phyloP scores from a whole-genome alignment of 2,888 invertebrate species.

The Galeopsomyia nigrocyanea region DNA sequence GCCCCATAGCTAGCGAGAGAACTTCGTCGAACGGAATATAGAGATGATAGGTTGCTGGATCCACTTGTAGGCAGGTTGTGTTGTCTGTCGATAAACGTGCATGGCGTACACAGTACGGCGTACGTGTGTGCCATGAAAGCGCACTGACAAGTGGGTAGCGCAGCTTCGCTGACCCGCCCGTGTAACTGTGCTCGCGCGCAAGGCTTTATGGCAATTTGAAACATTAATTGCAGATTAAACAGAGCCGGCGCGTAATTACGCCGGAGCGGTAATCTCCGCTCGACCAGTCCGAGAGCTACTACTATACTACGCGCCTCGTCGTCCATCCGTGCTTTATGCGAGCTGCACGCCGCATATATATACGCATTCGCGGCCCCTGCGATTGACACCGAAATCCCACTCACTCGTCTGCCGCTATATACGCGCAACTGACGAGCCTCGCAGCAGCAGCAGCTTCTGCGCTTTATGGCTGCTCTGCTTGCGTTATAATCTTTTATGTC shows the following conservation, averaged over 20 bases:
- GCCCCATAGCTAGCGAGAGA: no score
- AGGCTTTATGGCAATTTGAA: conserved; percentile 63
- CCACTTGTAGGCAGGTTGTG: neutral
- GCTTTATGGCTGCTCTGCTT: conserved; percentile 22
- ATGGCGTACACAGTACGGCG: neutral
- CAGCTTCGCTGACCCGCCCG: conserved; percentile 59
- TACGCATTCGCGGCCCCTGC: conserved; percentile 27
- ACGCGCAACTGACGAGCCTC: neutral
- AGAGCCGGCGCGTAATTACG: conserved; percentile 63
- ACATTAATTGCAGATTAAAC: conserved; percentile 68
- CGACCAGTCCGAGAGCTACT: conserved; percentile 59
- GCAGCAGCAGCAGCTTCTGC: conserved; percentile 1
- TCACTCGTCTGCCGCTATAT: neutral
- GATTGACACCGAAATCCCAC: conserved; percentile 42
- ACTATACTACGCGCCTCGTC: conserved; percentile 45
- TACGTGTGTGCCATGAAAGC: neutral
- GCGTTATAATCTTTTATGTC: conserved; percentile 42
- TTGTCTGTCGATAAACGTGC: neutral
- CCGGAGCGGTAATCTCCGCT: conserved; percentile 62
- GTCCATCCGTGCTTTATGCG: conserved; percentile 59
- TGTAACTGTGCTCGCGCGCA: conserved; percentile 1
- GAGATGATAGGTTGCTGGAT: neutral
- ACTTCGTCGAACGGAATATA: neutral
- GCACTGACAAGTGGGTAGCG: conserved; percentile 62
- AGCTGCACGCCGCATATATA: conserved; percentile 7